Evolutionary conservation across 92 coral and sea anemone genomes (phyloP).

Genomic region (Muricea muricata): DNA sequence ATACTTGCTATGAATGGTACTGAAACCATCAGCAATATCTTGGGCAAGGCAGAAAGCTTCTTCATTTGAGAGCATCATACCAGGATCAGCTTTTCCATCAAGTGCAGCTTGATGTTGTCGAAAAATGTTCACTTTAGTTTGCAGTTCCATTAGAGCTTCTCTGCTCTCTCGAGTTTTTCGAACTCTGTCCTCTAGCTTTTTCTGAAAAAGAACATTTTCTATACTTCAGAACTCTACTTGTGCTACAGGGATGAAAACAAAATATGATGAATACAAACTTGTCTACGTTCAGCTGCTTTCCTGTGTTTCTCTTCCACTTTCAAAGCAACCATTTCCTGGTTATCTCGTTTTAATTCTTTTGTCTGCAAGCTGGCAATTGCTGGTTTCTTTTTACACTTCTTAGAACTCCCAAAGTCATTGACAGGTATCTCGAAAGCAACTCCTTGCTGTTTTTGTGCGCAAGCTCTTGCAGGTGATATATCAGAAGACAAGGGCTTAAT

Average conservation of each 20-base stretch:
- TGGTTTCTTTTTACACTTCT: conserved; percentile 56
- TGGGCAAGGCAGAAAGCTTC: conserved; percentile 76
- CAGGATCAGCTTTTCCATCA: not conserved
- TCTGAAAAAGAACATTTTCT: conserved; percentile 37
- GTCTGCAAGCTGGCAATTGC: conserved; percentile 37
- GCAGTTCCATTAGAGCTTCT: conserved; percentile 77
- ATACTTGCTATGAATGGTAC: conserved; percentile 74
- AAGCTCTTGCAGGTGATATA: not conserved
- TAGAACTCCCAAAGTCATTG: conserved; percentile 47
- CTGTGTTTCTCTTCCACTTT: conserved; percentile 83
- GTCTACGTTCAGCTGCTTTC: conserved; percentile 86
- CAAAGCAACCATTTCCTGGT: conserved; percentile 54
- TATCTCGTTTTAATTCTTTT: conserved; percentile 47
- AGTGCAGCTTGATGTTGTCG: conserved; percentile 61
- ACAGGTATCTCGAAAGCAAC: conserved; percentile 74
- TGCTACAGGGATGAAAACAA: no score
- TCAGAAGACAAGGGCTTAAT: not conserved
- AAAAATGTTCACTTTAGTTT: conserved; percentile 76
- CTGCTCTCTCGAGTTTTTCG: conserved; percentile 72
- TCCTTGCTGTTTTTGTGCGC: conserved; percentile 42
- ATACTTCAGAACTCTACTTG: no score
- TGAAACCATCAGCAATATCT: conserved; percentile 91
- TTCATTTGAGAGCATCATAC: conserved; percentile 54
- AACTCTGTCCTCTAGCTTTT: conserved; percentile 69
- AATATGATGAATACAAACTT: conserved; percentile 55